These are phyloP conservation scores for Hozukius guyotensis DNA, from an alignment of 2,797 vertebrate genomes.

Conservation along the genomic window DNA sequence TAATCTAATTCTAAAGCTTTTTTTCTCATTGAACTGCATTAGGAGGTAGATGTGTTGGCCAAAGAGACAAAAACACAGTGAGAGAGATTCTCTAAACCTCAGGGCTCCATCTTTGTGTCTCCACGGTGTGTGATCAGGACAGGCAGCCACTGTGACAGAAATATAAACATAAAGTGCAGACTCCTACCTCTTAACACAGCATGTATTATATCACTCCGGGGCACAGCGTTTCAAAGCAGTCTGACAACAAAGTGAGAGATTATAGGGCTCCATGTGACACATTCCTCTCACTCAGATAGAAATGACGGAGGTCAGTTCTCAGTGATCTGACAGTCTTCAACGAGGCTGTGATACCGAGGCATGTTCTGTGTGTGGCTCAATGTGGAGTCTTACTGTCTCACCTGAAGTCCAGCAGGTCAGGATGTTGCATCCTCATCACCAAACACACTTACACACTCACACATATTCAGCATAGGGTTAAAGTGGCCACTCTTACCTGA, in stretches of 20 bases:
- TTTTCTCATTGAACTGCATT: slow-evolving; percentile 14
- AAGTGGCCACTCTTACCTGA: slow-evolving; percentile 19
- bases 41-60: neutral
- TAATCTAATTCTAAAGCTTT: slow-evolving; percentile 13
- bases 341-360: neutral
- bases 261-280: neutral
- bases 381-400: slow-evolving; percentile 7
- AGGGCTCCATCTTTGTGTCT: neutral
- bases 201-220: neutral
- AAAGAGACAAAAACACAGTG: neutral
- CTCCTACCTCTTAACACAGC: neutral
- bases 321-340: neutral
- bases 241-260: neutral
- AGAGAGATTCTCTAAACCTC: neutral
- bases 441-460: neutral
- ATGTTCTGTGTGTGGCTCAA: neutral
- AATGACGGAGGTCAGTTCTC: slow-evolving; percentile 18
- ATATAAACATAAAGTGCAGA: slow-evolving; percentile 9
- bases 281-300: neutral
- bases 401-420: slow-evolving; percentile 3
- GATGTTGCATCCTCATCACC: neutral
- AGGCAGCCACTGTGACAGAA: neutral
- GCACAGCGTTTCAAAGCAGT: neutral
- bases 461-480: neutral
- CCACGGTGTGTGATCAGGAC: neutral